phyloP scores from a whole-genome alignment of 2,797 vertebrate species.

The Sebastes matsubarae region DNA sequence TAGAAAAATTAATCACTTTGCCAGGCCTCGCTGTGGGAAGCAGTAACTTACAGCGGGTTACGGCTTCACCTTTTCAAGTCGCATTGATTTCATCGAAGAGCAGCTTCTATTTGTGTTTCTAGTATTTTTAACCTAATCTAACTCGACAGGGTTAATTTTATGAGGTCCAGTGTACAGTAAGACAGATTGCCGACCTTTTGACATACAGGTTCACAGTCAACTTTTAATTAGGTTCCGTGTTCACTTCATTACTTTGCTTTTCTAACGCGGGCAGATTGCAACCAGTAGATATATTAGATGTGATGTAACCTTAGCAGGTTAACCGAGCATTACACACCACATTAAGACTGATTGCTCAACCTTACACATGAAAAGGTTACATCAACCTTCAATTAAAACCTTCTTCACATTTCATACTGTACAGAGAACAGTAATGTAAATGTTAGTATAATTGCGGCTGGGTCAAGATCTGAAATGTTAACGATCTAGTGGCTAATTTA shows the following conservation, averaged over 20 bases:
- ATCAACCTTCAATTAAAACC: constrained; percentile 78
- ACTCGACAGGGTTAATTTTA: constrained; percentile 76
- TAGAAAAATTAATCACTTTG: constrained; percentile 64
- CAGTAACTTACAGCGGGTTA: constrained; percentile 36
- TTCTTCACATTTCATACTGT: constrained; percentile 41
- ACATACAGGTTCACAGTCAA: constrained; percentile 56
- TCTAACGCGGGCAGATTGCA: constrained; percentile 50
- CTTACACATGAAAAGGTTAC: constrained; percentile 74
- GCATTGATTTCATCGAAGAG: constrained; percentile 25
- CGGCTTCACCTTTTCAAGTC: constrained; percentile 38
- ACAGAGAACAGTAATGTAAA: constrained; percentile 36
- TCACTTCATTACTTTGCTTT: constrained; percentile 72
- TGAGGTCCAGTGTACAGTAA: constrained; percentile 54
- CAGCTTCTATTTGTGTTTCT: constrained; percentile 18
- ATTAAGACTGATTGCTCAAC: constrained; percentile 79
- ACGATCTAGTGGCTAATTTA: constrained; percentile 68
- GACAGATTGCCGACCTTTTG: constrained; percentile 68
- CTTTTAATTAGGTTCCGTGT: constrained; percentile 69
- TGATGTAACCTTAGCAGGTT: constrained; percentile 79
- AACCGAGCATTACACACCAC: constrained; percentile 62
- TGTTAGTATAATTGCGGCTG: constrained; percentile 44
- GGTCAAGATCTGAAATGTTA: constrained; percentile 64
- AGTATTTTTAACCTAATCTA: constrained; percentile 59
- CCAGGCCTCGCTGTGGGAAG: constrained; percentile 22
- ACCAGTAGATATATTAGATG: constrained; percentile 61